Conservation (phyloP, 2,113 vertebrate genomes). For the Meles meles region DNA sequence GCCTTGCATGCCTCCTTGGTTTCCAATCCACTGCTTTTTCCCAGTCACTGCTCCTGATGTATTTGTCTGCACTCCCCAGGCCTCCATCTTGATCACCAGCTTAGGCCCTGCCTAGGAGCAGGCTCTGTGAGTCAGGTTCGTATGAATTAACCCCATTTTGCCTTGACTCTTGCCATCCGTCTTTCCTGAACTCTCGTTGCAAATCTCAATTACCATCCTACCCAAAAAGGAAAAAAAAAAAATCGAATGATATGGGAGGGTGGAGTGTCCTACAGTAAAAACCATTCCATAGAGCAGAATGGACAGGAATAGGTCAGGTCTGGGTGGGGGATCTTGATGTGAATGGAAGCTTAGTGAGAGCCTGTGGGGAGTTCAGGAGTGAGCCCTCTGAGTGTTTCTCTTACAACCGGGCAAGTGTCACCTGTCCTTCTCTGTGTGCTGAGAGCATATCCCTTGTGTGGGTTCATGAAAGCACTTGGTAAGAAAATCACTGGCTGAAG, state of each 20-base stretch:
- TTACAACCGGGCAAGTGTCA: background rate
- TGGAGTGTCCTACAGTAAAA: background rate
- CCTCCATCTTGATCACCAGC: background rate
- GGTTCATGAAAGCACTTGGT: background rate
- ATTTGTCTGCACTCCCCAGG: background rate
- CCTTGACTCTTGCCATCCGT: background rate
- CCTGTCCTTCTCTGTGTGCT: background rate
- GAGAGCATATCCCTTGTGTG: fast-evolving
- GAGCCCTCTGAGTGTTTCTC: background rate
- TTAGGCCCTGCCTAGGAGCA: background rate
- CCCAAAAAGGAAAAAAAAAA: background rate
- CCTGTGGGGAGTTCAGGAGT: background rate
- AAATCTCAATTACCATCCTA: background rate
- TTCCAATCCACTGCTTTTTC: background rate
- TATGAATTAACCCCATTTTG: background rate
- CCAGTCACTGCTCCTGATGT: background rate
- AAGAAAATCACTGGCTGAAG: background rate
- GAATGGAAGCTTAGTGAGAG: background rate
- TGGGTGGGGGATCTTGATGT: background rate
- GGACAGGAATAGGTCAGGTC: background rate
- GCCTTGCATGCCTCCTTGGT: background rate
- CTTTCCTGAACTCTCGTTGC: background rate
- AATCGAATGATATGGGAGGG: background rate
- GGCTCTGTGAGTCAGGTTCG: background rate
- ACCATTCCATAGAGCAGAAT: background rate